Percentiles rank a stretch among this genome's conserved stretches.
These are phyloP conservation scores for Malurus alboscapulatus DNA, from an alignment of 2,113 vertebrate genomes.

Conservation along the genomic window DNA sequence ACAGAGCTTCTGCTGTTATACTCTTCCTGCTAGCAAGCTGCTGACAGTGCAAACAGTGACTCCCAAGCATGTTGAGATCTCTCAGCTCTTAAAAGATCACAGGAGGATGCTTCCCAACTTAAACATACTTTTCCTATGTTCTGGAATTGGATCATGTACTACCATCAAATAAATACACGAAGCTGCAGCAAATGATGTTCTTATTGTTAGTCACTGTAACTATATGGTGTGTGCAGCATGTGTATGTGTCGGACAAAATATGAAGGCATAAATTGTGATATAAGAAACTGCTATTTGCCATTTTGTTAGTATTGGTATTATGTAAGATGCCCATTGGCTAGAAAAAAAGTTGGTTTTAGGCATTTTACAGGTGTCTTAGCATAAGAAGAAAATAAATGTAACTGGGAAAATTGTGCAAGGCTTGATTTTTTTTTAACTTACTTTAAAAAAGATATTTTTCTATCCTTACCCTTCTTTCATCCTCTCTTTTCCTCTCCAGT, in stretches of 20 bases:
- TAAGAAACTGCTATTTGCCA: neutral
- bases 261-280: neutral
- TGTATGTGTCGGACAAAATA: neutral
- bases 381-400: neutral
- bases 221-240: neutral
- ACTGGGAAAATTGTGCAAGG: neutral
- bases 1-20: neutral
- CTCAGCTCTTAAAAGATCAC: fast-evolving
- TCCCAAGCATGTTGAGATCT: neutral
- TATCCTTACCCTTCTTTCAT: neutral
- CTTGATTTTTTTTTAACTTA: neutral
- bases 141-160: neutral
- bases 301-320: neutral
- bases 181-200: neutral
- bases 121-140: neutral
- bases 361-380: neutral
- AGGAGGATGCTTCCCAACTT: neutral
- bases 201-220: neutral
- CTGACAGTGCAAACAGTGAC: neutral
- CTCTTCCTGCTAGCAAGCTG: neutral
- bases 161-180: neutral
- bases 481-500: neutral
- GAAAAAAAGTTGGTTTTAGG: neutral
- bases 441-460: neutral
- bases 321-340: neutral